These are phyloP conservation scores for Tetanocera ferruginea DNA, from an alignment of 2,888 invertebrate species.

Conservation along the genomic window DNA sequence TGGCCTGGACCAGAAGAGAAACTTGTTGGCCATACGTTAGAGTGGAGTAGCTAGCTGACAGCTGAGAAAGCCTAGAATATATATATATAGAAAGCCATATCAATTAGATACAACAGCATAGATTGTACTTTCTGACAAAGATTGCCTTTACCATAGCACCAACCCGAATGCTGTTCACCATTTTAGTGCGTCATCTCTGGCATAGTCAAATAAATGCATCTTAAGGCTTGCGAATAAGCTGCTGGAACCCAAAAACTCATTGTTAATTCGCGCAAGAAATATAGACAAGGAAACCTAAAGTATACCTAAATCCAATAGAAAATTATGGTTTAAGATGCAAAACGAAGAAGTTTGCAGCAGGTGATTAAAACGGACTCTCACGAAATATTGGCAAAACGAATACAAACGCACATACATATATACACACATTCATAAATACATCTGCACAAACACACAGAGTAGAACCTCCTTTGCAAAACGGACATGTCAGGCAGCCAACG, in stretches of 20 bases:
- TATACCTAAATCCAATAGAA: too few species aligned
- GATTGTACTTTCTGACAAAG: neutral
- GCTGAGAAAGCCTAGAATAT: neutral
- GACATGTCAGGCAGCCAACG: neutral
- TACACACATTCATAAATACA: neutral
- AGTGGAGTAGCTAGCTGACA: constrained; percentile 47
- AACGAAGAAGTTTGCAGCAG: neutral
- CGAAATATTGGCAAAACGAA: neutral
- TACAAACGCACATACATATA: neutral
- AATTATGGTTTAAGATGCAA: neutral
- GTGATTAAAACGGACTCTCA: neutral
- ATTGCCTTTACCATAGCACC: neutral
- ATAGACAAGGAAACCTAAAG: too few species aligned
- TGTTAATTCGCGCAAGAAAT: neutral
- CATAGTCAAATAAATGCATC: neutral
- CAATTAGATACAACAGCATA: neutral
- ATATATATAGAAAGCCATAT: neutral
- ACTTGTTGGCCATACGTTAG: constrained; percentile 42
- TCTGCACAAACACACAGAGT: too few species aligned
- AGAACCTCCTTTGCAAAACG: too few species aligned
- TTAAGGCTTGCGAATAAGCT: neutral
- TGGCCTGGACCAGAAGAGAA: constrained; percentile 41
- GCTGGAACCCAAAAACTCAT: neutral
- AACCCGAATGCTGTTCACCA: too few species aligned
- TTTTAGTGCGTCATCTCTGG: neutral